A percentile compares a stretch with the other conserved stretches of the same genome.
phyloP scores from a whole-genome alignment of 2,888 invertebrate species.

The Drosophila percnosoma region DNA sequence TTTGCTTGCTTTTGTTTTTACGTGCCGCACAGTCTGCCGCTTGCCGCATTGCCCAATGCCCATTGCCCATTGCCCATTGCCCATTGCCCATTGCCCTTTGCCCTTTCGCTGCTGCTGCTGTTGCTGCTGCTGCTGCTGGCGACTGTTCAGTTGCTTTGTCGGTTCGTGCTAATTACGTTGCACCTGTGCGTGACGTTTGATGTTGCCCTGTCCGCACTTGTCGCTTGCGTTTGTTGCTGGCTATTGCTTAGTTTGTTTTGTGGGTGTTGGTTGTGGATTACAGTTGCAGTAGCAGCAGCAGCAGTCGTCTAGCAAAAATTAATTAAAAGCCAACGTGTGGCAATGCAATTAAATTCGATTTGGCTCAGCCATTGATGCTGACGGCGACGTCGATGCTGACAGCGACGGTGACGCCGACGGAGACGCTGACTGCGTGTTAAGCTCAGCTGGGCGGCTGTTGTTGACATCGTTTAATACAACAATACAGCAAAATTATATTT shows the following conservation, averaged over 20 bases:
- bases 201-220: constrained; percentile 73
- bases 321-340: constrained; percentile 79
- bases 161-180: constrained; percentile 81
- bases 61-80: constrained; percentile 25
- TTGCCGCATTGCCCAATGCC: constrained; percentile 10
- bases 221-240: constrained; percentile 53
- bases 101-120: constrained; percentile 27
- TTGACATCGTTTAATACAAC: constrained; percentile 82
- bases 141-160: constrained; percentile 57
- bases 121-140: constrained; percentile 21
- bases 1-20: constrained; percentile 79
- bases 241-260: constrained; percentile 56
- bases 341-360: constrained; percentile 82
- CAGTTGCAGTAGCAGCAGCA: constrained; percentile 28
- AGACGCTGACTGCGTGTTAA: constrained; percentile 27
- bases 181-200: constrained; percentile 80
- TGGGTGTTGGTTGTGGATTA: constrained; percentile 17
- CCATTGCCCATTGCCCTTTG: constrained; percentile 17
- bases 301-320: constrained; percentile 69
- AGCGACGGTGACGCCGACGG: not conserved
- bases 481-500: constrained; percentile 78
- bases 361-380: constrained; percentile 51
- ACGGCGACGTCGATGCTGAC: constrained; percentile 21
- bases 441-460: constrained; percentile 78
- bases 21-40: constrained; percentile 50